Evolutionary conservation across 2,797 vertebrate species (phyloP), one percentile per base, ranked within the genome.

Genomic region (Melanotaenia maccullochi): DNA sequence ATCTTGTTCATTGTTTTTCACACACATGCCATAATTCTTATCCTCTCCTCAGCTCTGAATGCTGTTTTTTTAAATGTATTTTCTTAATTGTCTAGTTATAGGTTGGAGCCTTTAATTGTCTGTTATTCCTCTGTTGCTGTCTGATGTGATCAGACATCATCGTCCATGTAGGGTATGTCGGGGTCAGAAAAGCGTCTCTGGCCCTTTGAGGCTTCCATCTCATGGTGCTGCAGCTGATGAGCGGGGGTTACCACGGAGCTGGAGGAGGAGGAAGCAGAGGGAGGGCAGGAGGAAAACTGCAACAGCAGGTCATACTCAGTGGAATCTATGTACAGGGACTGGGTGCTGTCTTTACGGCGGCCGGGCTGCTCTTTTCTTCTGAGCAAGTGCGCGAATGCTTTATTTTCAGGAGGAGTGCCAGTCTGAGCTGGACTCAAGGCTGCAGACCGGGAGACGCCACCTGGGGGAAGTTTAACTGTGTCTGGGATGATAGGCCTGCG

Each of bases 181-280:
- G 96, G 96, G 74, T 97, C 95, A 0, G 97, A 98, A 92, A 96
- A 97, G 52, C 95, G 95, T 78, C 96, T 94, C 65, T 93, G 89
- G 67, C 90, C 83, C 65, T 91, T 89, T 0, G 80, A 24, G 60
- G 65, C 40, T 60, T 65, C 65, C 9, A 36, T 62, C 16, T 85
- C 44, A 0, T 83, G 85, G n/a, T 70, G 51, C 54, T 13, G 89
- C 85, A 67, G 78, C 55, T 54, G 90, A 78, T 90, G 78, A 73
- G 85, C n/a, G 1, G 71, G 86, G 1, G 32, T 40, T 3, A 59
- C 66, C 13, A 75, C 68, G 12, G 91, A 61, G 62, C 93, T 83
- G 9, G 94, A 93, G 9, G 93, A 84, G 9, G 86, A 61, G 32
- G 84, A 61, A 2, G 86, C 1, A 2, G 91, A 83, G 47, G 88